Evolutionary conservation across 2,888 invertebrate genomes (phyloP), one percentile per base, ranked within the genome.

Genomic region (Perizoma affinitatum): DNA sequence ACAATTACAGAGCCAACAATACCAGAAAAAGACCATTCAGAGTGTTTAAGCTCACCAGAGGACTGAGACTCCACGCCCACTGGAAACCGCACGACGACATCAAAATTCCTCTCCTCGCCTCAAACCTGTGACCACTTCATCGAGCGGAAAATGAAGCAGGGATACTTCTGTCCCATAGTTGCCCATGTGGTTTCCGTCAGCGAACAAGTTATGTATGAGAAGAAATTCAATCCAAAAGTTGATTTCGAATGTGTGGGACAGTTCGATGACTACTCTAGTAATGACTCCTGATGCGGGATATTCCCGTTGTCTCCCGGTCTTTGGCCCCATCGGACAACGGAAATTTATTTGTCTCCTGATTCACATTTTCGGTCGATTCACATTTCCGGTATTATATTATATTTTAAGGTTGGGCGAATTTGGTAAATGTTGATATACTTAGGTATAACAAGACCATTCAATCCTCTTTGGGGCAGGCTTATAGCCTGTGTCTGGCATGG

Each of bases 31-130:
- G n/a, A 9, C 36, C 36, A 46, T 43, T 53, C 57, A 53, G 70
- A 71, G 5, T 71, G 69, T 9, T 67, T 77, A 7, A 86, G 83
- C 67, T 83, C 85, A 11, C 78, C 83, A 6, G 92, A 92, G 77
- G 88, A 91, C 63, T 92, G 92, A 92, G 92, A 92, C 61, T 87
- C 89, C 0, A 92, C 61, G 80, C 83, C 7, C 83, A 86, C 72
- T 92, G 92, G 92, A 78, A 83, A 5, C 92, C 92, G 0, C 55
- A 65, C 10, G 61, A 56, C 6, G 46, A 36, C 0, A n/a, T n/a
- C n/a, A n/a, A 36, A 7, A 5, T 65, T 63, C 0, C 47, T 67
- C 4, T 62, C 70, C 1, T 45, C 59, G 0, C 68, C 80, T 1
- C 22, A 45, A 0, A 66, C 69, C 0, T 90, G 88, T 87, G 43